Base-by-base conservation (phyloP, 2,113 vertebrate species). In the Cathartes aura region DNA sequence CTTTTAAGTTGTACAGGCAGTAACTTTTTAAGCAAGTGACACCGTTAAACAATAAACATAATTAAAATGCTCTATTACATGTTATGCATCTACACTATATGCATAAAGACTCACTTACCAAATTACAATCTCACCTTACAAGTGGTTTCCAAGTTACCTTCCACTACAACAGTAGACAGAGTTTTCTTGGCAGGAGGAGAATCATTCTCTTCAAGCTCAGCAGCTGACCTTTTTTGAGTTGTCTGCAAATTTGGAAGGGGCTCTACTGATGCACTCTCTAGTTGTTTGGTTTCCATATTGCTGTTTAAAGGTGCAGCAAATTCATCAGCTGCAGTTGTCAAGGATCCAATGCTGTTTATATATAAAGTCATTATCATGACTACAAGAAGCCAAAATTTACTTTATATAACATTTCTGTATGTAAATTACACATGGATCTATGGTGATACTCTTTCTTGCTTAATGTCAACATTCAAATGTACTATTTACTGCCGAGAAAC, bases 121-220 rank as follows among this genome's bases (percentile, higher is more conserved):
- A 79, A 78, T 38, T 36, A 78, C 23, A 27, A 86, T 45, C 97
- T 98, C 84, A 98, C 98, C 98, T 98, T 74, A 12, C 56, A 85
- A 56, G 63, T 52, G 20, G 60, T 80, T 90, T 96, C 93, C 45
- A 89, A 60, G 83, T 56, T 88, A 78, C 67, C 36, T 42, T 94
- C 84, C 71, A 19, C 29, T 42, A 22, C 60, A 89, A 55, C 24
- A 92, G 60, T 3, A 47, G 95, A n/a, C 8, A 24, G 29, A 73
- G 14, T 53, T 94, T 93, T 98, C 91, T 98, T 98, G 42, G 86
- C 79, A 91, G 92, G 86, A 95, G 91, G 82, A 84, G 79, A 32
- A 38, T 95, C 62, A 76, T 29, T 82, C 75, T 89, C 90, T 80
- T 96, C 96, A 89, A 87, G 75, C 12, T 82, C 94, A 82, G 56